A percentile compares a stretch with the other conserved stretches of the same genome.
Evolutionary conservation across 2,888 invertebrate species (phyloP).

Genomic region (Scaptomyza caliginosa): DNA sequence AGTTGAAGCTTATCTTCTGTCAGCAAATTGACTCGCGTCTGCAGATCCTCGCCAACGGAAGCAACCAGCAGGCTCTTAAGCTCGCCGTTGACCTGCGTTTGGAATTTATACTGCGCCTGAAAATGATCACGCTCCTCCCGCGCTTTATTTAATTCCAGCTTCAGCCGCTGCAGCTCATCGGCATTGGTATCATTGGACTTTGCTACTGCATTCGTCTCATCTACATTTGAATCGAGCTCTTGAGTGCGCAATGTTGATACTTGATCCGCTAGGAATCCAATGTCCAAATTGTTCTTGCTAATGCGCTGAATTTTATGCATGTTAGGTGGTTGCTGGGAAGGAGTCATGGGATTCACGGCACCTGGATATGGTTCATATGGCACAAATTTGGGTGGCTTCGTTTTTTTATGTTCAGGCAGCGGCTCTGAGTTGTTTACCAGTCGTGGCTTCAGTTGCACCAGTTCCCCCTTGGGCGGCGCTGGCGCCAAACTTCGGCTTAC

Average conservation of each 20-base stretch:
- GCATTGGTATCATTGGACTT: conserved; percentile 65
- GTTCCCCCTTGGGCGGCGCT: conserved; percentile 85
- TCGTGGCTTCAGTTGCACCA: conserved; percentile 87
- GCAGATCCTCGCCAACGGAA: conserved; percentile 96
- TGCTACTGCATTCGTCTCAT: conserved; percentile 75
- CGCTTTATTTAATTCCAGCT: conserved; percentile 83
- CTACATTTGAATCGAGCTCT: conserved; percentile 85
- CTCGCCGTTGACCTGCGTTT: conserved; percentile 95
- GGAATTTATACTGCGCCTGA: conserved; percentile 93
- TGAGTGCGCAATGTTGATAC: conserved; percentile 88
- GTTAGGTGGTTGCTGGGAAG: conserved; percentile 84
- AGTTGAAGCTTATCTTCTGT: conserved; percentile 96
- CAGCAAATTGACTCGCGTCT: conserved; percentile 93
- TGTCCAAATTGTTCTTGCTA: conserved; percentile 87
- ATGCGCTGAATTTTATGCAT: conserved; percentile 53
- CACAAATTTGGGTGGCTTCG: conserved; percentile 91
- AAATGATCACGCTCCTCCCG: conserved; percentile 89
- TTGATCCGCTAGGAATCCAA: conserved; percentile 88
- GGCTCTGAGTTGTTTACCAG: conserved; percentile 84
- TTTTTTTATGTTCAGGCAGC: conserved; percentile 78
- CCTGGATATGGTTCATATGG: conserved; percentile 95
- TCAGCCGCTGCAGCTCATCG: conserved; percentile 53
- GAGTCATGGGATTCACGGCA: conserved; percentile 90
- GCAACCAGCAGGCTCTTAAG: conserved; percentile 96
- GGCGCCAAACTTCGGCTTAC: conserved; percentile 83